Percentiles rank a stretch among this genome's conserved stretches.
phyloP scores from a whole-genome alignment of 2,113 vertebrate species.

The Rhizomys pruinosus region DNA sequence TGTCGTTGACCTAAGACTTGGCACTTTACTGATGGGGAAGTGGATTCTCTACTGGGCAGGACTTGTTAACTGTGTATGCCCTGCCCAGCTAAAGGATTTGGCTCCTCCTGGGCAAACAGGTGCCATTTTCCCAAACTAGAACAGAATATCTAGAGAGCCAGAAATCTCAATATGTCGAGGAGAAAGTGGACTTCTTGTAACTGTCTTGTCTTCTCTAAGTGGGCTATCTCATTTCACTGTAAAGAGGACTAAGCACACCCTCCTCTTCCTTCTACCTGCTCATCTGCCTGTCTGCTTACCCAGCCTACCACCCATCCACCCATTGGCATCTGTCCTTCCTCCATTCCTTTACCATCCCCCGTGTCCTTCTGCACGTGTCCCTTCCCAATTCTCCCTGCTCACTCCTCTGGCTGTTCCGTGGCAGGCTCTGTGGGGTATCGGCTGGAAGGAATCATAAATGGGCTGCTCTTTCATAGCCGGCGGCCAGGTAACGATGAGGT shows the following conservation, averaged over 20 bases:
- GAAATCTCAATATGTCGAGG: not conserved
- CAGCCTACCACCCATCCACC: too few species aligned
- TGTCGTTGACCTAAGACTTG: constrained; percentile 52
- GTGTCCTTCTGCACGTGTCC: not conserved
- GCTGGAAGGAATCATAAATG: not conserved
- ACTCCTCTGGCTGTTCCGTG: not conserved
- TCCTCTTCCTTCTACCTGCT: fast-evolving
- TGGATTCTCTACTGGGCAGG: constrained; percentile 6
- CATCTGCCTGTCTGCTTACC: too few species aligned
- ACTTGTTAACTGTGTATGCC: not conserved
- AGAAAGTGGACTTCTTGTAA: not conserved
- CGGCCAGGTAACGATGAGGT: not conserved
- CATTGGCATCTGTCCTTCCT: too few species aligned
- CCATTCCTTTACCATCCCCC: not conserved
- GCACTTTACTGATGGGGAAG: not conserved
- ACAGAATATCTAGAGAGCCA: not conserved
- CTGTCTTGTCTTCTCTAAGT: not conserved
- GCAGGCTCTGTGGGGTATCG: not conserved
- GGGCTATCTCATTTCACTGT: not conserved
- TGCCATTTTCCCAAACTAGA: not conserved
- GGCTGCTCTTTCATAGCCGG: not conserved
- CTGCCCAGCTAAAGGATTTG: not conserved
- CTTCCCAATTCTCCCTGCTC: not conserved
- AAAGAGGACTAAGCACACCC: not conserved
- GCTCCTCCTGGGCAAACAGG: not conserved